A percentile compares a stretch with the other conserved stretches of the same genome.
phyloP scores from a whole-genome alignment of 2,888 invertebrate genomes.

The Andrena fulva region DNA sequence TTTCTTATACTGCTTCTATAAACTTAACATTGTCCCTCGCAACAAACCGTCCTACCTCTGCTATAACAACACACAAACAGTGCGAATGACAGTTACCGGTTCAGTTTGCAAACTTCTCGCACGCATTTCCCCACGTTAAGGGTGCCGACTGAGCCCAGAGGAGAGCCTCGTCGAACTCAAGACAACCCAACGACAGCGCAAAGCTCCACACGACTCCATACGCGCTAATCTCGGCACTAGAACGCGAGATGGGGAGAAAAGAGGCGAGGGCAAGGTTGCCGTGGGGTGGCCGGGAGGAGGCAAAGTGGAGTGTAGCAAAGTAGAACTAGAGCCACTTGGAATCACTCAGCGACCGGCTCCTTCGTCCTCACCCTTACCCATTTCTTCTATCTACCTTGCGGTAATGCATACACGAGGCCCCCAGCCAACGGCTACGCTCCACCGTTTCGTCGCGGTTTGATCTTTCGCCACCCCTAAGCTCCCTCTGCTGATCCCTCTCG shows the following conservation, averaged over 20 bases:
- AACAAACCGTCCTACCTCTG: too few species aligned
- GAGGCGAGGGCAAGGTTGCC: constrained; percentile 49
- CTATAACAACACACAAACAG: too few species aligned
- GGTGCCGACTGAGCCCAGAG: too few species aligned
- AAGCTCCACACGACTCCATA: background rate
- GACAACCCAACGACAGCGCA: background rate
- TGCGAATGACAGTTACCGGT: too few species aligned
- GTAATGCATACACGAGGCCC: constrained; percentile 70
- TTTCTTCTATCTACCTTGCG: constrained; percentile 52
- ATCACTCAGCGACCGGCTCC: constrained; percentile 71
- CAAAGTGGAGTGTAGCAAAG: constrained; percentile 52
- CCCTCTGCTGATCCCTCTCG: constrained; percentile 21
- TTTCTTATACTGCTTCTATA: background rate
- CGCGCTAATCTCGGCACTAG: constrained; percentile 5
- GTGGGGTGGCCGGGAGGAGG: constrained; percentile 42
- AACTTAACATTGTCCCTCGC: too few species aligned
- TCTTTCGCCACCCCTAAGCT: constrained; percentile 68
- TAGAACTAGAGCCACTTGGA: constrained; percentile 69
- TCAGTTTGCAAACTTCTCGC: too few species aligned
- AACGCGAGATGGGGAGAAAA: constrained; percentile 24
- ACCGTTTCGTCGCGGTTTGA: constrained; percentile 74
- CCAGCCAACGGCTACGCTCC: constrained; percentile 59
- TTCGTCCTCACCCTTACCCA: constrained; percentile 53
- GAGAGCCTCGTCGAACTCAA: background rate
- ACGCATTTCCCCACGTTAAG: too few species aligned